phyloP scores from a whole-genome alignment of 2,797 vertebrate species.

The Gouania willdenowi region DNA sequence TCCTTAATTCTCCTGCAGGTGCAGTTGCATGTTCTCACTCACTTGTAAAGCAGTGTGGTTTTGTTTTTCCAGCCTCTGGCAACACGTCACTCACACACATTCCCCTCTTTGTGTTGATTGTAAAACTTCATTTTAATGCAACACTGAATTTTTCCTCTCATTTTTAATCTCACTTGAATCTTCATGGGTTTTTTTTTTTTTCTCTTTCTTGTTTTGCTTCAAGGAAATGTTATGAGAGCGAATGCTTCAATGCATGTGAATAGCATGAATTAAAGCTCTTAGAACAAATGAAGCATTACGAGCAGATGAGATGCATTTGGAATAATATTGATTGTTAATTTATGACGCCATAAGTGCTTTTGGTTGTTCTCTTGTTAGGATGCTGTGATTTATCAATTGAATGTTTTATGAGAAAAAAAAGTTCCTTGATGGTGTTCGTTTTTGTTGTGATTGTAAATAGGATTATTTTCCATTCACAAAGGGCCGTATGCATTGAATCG shows the following conservation, averaged over 20 bases:
- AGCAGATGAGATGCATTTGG: constrained; percentile 42
- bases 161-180: constrained; percentile 58
- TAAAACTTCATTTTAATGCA: constrained; percentile 22
- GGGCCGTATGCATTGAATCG: constrained; percentile 20
- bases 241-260: constrained; percentile 49
- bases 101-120: constrained; percentile 8
- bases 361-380: constrained; percentile 50
- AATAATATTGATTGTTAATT: constrained; percentile 67
- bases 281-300: constrained; percentile 42
- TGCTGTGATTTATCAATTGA: constrained; percentile 72
- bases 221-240: constrained; percentile 23
- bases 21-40: too few species aligned
- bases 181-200: constrained; percentile 30
- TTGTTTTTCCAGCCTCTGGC: constrained; percentile 17
- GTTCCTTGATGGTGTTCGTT: constrained; percentile 48
- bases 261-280: constrained; percentile 37
- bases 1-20: constrained; percentile 35
- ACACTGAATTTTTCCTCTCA: constrained; percentile 47
- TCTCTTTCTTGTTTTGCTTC: constrained; percentile 31
- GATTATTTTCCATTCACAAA: constrained; percentile 23
- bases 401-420: constrained; percentile 56
- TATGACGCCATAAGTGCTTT: constrained; percentile 70
- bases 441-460: constrained; percentile 68
- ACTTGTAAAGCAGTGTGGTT: too few species aligned
- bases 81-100: background rate